These are phyloP conservation scores for Microctenopoma stevenorrisi DNA, from an alignment of 2,797 vertebrate genomes.

Conservation along the genomic window DNA sequence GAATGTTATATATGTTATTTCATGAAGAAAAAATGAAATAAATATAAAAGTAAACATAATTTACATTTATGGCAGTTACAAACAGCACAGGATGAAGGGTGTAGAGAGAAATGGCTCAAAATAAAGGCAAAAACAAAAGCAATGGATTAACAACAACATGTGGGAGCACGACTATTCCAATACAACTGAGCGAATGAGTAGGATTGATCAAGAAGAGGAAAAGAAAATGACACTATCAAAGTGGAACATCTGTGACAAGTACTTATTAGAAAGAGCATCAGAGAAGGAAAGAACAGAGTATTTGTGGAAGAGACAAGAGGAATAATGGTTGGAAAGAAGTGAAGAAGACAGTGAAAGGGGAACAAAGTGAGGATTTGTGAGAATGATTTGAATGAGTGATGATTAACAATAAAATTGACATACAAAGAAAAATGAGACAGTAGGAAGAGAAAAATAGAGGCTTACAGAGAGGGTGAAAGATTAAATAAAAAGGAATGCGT, in stretches of 20 bases:
- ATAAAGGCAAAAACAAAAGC: background rate
- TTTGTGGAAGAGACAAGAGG: conserved; percentile 9
- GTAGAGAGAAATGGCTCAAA: background rate
- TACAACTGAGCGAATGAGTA: background rate
- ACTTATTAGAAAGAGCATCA: background rate
- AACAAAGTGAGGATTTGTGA: background rate
- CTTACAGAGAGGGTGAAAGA: background rate
- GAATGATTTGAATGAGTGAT: background rate
- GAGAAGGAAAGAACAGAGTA: background rate
- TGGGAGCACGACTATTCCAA: background rate
- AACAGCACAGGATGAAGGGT: conserved; percentile 7
- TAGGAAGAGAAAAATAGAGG: background rate
- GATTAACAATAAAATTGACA: background rate
- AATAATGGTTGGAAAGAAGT: background rate
- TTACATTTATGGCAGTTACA: background rate
- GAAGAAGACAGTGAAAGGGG: background rate
- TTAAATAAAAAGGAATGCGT: background rate
- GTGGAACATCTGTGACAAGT: background rate
- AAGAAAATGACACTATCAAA: background rate
- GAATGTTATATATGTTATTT: too few species aligned
- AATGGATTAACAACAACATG: background rate
- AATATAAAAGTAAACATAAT: too few species aligned
- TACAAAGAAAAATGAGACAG: background rate
- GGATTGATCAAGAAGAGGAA: background rate
- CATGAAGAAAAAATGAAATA: too few species aligned